Percentiles rank a stretch among this genome's conserved stretches.
Evolutionary conservation across 2,113 vertebrate species (phyloP).

Genomic region (Melanerpes formicivorus): DNA sequence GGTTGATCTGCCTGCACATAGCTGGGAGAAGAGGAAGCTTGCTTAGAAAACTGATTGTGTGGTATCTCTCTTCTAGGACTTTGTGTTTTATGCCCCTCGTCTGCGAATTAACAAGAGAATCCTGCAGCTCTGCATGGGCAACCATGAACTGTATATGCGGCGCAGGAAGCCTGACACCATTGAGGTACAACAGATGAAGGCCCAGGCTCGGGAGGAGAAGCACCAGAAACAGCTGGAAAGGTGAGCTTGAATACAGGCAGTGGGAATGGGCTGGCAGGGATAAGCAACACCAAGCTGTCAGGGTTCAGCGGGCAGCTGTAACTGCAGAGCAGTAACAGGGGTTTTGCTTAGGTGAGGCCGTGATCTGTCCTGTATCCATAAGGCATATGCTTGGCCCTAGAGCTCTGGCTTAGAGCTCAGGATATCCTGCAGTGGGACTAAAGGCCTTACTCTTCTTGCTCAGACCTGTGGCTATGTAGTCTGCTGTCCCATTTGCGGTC

Average conservation of each 20-base stretch:
- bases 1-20: background rate
- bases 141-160: slow-evolving; percentile 96
- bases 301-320: background rate
- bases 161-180: slow-evolving; percentile 95
- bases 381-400: accelerated
- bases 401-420: background rate
- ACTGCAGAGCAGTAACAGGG: accelerated
- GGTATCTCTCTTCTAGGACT: slow-evolving; percentile 81
- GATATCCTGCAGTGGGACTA: background rate
- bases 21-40: background rate
- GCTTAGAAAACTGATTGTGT: background rate
- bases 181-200: slow-evolving; percentile 98
- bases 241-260: slow-evolving; percentile 55
- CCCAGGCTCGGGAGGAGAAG: slow-evolving; percentile 94
- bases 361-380: accelerated
- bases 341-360: accelerated
- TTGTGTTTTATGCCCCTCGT: slow-evolving; percentile 92
- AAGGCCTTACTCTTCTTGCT: background rate
- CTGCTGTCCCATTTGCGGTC: background rate
- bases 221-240: slow-evolving; percentile 89
- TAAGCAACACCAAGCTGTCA: accelerated
- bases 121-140: slow-evolving; percentile 97
- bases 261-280: background rate
- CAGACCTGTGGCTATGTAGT: background rate
- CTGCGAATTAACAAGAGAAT: slow-evolving; percentile 97